These are phyloP conservation scores for Smithornis capensis DNA, from an alignment of 2,113 vertebrate genomes.

Conservation along the genomic window DNA sequence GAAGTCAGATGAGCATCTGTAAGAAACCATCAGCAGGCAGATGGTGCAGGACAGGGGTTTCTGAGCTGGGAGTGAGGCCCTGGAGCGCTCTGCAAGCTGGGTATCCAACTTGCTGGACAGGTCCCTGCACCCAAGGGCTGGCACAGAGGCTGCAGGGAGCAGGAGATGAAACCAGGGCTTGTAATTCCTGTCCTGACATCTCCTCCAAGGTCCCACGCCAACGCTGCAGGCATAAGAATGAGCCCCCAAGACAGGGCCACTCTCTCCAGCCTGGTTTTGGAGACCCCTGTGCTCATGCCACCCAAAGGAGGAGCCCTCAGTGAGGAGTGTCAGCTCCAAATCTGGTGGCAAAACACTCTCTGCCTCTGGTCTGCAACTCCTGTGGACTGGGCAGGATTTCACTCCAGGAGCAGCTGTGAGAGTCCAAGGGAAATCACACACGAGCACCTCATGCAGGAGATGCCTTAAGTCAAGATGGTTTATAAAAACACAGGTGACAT, in stretches of 20 bases:
- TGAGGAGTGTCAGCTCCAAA: neutral
- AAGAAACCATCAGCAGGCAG: neutral
- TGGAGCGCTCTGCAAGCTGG: neutral
- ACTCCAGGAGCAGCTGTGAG: neutral
- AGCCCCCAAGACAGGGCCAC: neutral
- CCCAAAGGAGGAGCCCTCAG: neutral
- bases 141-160: neutral
- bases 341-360: neutral
- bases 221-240: accelerated
- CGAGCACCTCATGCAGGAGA: neutral
- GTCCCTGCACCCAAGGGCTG: neutral
- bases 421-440: neutral
- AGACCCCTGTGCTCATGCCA: neutral
- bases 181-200: neutral
- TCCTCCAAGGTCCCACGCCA: neutral
- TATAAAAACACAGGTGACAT: neutral
- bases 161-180: neutral
- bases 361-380: neutral
- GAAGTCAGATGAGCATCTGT: accelerated
- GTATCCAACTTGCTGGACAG: accelerated
- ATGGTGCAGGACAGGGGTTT: neutral
- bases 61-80: neutral
- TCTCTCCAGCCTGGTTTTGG: neutral
- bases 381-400: neutral
- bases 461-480: neutral